phyloP scores from a whole-genome alignment of 2,113 vertebrate species.

The Callaeas wilsoni region DNA sequence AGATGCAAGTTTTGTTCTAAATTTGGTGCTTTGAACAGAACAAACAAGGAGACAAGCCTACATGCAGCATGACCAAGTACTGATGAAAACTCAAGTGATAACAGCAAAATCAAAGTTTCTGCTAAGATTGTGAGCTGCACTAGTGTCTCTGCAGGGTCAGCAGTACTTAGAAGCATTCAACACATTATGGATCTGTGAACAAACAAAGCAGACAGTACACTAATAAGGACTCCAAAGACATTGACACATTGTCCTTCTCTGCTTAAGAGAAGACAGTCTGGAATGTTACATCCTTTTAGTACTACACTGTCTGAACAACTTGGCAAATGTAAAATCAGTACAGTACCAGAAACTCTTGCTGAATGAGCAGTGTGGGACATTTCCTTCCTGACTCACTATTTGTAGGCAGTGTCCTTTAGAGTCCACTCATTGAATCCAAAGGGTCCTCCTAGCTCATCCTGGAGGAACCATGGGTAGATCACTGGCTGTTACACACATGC shows the following conservation, averaged over 20 bases:
- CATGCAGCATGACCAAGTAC: fast-evolving
- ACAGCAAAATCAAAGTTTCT: background rate
- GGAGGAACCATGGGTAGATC: too few species aligned
- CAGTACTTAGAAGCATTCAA: background rate
- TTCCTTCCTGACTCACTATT: too few species aligned
- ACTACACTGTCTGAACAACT: background rate
- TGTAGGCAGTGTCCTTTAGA: too few species aligned
- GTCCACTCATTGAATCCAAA: too few species aligned
- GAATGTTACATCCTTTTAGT: background rate
- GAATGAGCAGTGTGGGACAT: background rate
- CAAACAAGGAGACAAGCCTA: background rate
- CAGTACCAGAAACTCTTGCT: background rate
- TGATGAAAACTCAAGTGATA: background rate
- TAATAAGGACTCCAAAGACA: background rate
- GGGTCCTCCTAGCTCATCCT: too few species aligned
- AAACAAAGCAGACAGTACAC: background rate
- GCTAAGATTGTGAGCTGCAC: background rate
- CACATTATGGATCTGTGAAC: background rate
- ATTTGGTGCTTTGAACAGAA: background rate
- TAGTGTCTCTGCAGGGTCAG: background rate
- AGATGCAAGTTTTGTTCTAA: background rate
- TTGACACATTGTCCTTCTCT: background rate
- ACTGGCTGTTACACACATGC: too few species aligned
- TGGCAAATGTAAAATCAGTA: background rate
- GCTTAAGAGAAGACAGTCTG: background rate